These are phyloP conservation scores for Hydrochoerus hydrochaeris DNA, from an alignment of 2,113 vertebrate species.

Conservation along the genomic window DNA sequence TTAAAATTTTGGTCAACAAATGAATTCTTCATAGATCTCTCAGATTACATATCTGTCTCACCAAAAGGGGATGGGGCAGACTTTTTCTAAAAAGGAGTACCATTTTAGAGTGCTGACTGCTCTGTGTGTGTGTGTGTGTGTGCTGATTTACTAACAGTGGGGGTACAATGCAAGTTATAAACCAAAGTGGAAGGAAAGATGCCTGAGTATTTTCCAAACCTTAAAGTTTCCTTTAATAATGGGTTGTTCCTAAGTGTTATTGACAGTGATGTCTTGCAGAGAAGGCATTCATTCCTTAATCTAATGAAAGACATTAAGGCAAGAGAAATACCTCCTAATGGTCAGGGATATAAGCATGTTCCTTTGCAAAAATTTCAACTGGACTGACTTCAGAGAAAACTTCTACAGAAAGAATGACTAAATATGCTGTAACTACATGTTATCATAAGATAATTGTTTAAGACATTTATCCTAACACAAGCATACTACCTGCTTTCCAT, in stretches of 20 bases:
- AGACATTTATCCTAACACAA: slow-evolving; percentile 16
- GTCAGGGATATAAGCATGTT: neutral
- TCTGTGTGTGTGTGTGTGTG: neutral
- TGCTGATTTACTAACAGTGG: neutral
- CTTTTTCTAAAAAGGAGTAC: neutral
- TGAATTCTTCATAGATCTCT: neutral
- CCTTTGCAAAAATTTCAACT: slow-evolving; percentile 14
- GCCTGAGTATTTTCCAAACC: slow-evolving; percentile 58
- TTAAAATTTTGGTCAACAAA: slow-evolving; percentile 27
- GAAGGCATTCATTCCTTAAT: neutral
- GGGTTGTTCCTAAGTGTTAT: neutral
- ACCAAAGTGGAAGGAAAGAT: neutral
- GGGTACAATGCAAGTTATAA: neutral
- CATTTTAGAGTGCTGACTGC: neutral
- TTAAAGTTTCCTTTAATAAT: slow-evolving; percentile 55
- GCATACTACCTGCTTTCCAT: slow-evolving; percentile 50
- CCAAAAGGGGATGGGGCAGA: neutral
- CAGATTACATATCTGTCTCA: neutral
- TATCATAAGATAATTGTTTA: slow-evolving; percentile 3
- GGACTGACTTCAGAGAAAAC: slow-evolving; percentile 42
- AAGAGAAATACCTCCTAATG: neutral
- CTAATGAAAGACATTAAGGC: neutral
- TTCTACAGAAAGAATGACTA: neutral
- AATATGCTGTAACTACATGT: neutral
- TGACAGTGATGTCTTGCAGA: neutral